phyloP scores from a whole-genome alignment of 2,888 invertebrate genomes.

The Xanthia togata region DNA sequence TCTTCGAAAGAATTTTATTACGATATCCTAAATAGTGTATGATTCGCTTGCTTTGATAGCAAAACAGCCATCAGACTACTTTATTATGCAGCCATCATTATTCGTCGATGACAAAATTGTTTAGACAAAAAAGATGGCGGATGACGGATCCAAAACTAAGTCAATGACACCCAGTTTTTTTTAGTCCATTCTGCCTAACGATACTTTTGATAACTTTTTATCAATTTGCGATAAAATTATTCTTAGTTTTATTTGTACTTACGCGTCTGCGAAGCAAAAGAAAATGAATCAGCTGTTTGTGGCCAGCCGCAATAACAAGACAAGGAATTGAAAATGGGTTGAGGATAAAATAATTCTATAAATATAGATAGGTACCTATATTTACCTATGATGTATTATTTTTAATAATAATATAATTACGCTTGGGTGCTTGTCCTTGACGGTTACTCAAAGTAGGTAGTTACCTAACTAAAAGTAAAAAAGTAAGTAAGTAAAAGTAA shows the following conservation, averaged over 20 bases:
- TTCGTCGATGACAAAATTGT: not conserved
- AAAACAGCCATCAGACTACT: not conserved
- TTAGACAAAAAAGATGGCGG: slow-evolving; percentile 19
- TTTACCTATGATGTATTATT: not conserved
- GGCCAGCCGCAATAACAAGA: too few species aligned
- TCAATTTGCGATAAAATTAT: slow-evolving; percentile 30
- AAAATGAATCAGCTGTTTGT: slow-evolving; percentile 20
- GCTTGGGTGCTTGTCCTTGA: not conserved
- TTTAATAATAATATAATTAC: not conserved
- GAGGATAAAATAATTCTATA: not conserved
- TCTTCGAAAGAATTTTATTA: not conserved
- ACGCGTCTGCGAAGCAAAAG: not conserved
- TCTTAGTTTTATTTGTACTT: slow-evolving; percentile 16
- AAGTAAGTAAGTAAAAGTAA: not conserved
- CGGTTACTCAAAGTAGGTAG: not conserved
- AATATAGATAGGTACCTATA: too few species aligned
- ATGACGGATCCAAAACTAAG: slow-evolving; percentile 30
- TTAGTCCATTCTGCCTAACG: slow-evolving; percentile 26
- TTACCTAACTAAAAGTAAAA: not conserved
- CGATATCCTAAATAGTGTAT: not conserved
- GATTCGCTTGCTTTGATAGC: not conserved
- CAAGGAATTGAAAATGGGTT: not conserved
- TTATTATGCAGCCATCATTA: not conserved
- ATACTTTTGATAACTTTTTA: slow-evolving; percentile 42
- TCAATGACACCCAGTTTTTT: slow-evolving; percentile 51